These are phyloP conservation scores for Caenorhabditis wallacei DNA, from an alignment of 2,888 invertebrate genomes.

Conservation along the genomic window DNA sequence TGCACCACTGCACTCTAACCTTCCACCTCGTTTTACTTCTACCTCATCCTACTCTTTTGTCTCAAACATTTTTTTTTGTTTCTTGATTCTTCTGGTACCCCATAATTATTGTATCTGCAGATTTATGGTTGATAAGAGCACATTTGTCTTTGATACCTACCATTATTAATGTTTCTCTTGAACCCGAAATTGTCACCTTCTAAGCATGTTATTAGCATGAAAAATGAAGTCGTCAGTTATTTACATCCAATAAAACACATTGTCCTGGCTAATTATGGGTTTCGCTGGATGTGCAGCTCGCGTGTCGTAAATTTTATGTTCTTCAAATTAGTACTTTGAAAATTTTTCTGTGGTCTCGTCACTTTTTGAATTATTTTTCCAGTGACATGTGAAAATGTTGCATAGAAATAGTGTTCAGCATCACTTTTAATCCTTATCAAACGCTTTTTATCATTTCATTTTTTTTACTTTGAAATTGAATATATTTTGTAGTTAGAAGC, in stretches of 20 bases:
- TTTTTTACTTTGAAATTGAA: too few relatives aligned
- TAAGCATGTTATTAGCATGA: conserved; percentile 30
- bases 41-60: conserved; percentile 13
- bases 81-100: background rate
- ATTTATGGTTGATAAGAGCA: background rate
- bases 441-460: too few relatives aligned
- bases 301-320: conserved; percentile 57
- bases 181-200: conserved; percentile 1
- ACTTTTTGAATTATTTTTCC: background rate
- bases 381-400: conserved; percentile 1
- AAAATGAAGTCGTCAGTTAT: background rate
- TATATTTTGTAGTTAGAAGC: too few relatives aligned
- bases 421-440: too few relatives aligned
- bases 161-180: conserved; percentile 26
- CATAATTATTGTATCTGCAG: conserved; percentile 8
- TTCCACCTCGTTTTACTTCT: conserved; percentile 26
- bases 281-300: conserved; percentile 32
- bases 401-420: too few relatives aligned
- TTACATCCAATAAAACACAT: conserved; percentile 40
- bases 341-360: conserved; percentile 31
- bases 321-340: conserved; percentile 20
- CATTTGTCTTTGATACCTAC: conserved; percentile 1
- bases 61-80: background rate
- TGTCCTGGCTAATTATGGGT: conserved; percentile 47
- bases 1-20: conserved; percentile 41